Conservation (phyloP, 2,888 invertebrate species). For the Drosophila niveifrons region DNA sequence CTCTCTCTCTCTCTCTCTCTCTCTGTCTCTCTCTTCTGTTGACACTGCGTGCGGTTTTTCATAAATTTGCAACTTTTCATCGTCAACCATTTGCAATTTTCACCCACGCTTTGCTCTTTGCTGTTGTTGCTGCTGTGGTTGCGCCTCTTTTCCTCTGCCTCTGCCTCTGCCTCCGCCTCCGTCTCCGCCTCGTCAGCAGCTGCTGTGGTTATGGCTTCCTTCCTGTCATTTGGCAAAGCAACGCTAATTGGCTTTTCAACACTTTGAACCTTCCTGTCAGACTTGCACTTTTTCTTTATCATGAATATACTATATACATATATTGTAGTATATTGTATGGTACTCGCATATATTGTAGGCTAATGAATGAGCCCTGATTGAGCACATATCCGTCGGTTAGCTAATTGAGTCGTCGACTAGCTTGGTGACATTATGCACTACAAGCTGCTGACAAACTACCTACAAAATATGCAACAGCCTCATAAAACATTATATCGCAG, state of each 20-base stretch:
- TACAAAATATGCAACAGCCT: conserved; percentile 17
- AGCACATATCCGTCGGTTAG: conserved; percentile 74
- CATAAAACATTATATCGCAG: background rate
- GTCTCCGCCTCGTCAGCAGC: conserved; percentile 1
- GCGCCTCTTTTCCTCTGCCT: conserved; percentile 5
- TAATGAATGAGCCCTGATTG: conserved; percentile 75
- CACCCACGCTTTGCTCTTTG: conserved; percentile 19
- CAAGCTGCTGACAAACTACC: conserved; percentile 49
- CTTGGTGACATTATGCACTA: conserved; percentile 68
- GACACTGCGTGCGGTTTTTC: conserved; percentile 68
- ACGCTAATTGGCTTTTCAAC: conserved; percentile 79
- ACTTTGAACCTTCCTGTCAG: conserved; percentile 71
- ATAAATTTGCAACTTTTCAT: conserved; percentile 70
- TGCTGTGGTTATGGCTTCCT: conserved; percentile 74
- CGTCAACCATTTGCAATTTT: conserved; percentile 41
- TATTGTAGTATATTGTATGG: conserved; percentile 9
- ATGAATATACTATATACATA: conserved; percentile 2
- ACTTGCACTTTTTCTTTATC: conserved; percentile 18
- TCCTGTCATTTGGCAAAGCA: conserved; percentile 68
- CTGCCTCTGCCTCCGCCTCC: conserved; percentile 12
- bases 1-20: background rate
- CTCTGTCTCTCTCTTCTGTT: conserved; percentile 32
- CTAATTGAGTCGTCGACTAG: conserved; percentile 77
- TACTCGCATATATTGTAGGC: conserved; percentile 7
- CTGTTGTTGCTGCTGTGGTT: conserved; percentile 15